Conservation (phyloP, 37 sponge, comb jelly and placozoan species). For the Amphimedon queenslandica region DNA sequence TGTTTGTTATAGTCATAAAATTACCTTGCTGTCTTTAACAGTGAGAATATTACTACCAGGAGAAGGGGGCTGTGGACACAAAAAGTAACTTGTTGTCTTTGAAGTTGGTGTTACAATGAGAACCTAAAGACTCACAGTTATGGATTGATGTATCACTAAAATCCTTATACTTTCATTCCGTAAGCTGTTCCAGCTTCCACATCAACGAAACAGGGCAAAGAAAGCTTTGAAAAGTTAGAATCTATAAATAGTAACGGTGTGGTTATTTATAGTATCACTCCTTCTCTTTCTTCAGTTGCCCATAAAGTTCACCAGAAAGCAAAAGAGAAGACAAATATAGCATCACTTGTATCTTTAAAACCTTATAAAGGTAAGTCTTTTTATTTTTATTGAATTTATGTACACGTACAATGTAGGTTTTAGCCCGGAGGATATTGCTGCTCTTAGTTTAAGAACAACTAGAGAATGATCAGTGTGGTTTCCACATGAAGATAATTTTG, state of each 20-base stretch:
- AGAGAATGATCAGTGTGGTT: constrained; percentile 16
- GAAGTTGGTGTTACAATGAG: constrained; percentile 58
- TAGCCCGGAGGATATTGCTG: background rate
- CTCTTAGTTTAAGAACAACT: background rate
- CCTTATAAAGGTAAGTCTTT: background rate
- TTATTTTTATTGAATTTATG: background rate
- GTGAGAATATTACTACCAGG: background rate
- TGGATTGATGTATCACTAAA: too few species aligned
- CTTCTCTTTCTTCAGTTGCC: background rate
- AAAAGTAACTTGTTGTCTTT: constrained; percentile 26
- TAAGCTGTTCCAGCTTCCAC: too few species aligned
- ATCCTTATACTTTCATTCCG: too few species aligned
- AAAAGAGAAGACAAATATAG: background rate
- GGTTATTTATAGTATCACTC: background rate
- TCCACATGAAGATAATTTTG: constrained; percentile 27
- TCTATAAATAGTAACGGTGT: background rate
- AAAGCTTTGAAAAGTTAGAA: background rate
- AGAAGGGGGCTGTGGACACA: constrained; percentile 11
- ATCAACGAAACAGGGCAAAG: background rate
- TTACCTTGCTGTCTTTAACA: background rate
- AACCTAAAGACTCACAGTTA: too few species aligned
- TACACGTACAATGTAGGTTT: background rate
- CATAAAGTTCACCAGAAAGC: too few species aligned
- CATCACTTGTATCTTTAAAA: background rate
- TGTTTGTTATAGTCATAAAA: background rate